Base-by-base conservation (phyloP, 92 coral and sea anemone species). In the Galaxea fascicularis region DNA sequence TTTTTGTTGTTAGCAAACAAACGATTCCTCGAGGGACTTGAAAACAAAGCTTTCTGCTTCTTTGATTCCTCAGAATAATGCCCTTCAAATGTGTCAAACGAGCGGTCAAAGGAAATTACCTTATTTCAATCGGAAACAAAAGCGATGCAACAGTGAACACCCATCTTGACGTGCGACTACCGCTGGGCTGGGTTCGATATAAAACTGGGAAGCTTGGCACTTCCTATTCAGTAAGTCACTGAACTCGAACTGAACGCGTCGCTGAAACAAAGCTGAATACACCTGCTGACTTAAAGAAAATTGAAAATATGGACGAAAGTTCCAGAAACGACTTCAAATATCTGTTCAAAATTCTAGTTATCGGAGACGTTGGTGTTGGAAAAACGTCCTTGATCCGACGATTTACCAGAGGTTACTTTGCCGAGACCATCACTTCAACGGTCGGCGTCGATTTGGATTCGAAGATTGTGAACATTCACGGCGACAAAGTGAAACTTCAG, bases 291-390 rank as follows among this genome's bases (percentile, higher is more conserved):
- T 14, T 24, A 26, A 49, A 52, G 15, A 60, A 28, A 21, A 46
- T 22, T 24, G 69, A 65, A 56, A 46, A 35, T 59, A 90, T 90
- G 93, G 80, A 70, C 60, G 93, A 90, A 20, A 66, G 69, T 1
- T 35, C 78, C 47, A 78, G 79, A 67, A 80, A 92, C 53, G 92
- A 91, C 65, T 91, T 90, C 81, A 95, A 97, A 79, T 93, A 97
- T 79, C 83, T 96, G 44, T 97, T 97, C 81, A 97, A 95, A 84
- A 94, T 97, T 46, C 82, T 97, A 67, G 92, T 97, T 3, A 92
- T 95, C 69, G 99, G 99, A 11, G 98, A 97, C 65, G 95, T 95
- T 4, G 98, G 98, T 41, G 99, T 97, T 65, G 99, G 99, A 22
- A 97, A 97, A 75, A 97, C 99, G 9, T 97, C 99, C 27, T 89